phyloP scores from a whole-genome alignment of 2,888 invertebrate species.

The Monopis laevigella region DNA sequence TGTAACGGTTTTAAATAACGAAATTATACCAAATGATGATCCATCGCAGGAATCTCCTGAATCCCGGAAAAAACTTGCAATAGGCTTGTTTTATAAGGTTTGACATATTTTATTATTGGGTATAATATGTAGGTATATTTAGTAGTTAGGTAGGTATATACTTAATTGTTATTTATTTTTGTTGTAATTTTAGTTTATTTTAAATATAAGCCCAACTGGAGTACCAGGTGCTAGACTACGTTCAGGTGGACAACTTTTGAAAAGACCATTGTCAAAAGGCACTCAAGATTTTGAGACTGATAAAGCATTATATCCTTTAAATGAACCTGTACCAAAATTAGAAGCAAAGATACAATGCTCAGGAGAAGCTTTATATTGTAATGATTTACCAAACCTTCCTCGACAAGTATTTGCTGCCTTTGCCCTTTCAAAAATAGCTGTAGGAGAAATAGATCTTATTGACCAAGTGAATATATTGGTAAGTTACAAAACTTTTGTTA shows the following conservation, averaged over 20 bases:
- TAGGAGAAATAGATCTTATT: slow-evolving; percentile 66
- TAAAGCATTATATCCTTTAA: slow-evolving; percentile 71
- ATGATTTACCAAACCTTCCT: slow-evolving; percentile 66
- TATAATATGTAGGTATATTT: too few species aligned
- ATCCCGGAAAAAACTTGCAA: slow-evolving; percentile 75
- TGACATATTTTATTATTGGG: too few species aligned
- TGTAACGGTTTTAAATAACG: slow-evolving; percentile 57
- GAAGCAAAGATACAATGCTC: slow-evolving; percentile 68
- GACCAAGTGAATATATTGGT: slow-evolving; percentile 71
- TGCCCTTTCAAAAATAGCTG: slow-evolving; percentile 66
- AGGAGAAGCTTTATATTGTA: slow-evolving; percentile 74
- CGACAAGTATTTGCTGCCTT: slow-evolving; percentile 77
- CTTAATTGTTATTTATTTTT: too few species aligned
- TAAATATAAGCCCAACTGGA: slow-evolving; percentile 57
- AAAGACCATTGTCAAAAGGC: slow-evolving; percentile 70
- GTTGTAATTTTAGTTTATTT: slow-evolving; percentile 56
- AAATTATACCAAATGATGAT: slow-evolving; percentile 70
- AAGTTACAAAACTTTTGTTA: too few species aligned
- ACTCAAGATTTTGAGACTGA: slow-evolving; percentile 70
- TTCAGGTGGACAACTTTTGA: slow-evolving; percentile 60
- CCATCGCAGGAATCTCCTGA: slow-evolving; percentile 73
- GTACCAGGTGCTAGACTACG: slow-evolving; percentile 38
- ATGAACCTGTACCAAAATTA: slow-evolving; percentile 73
- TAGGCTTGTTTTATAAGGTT: slow-evolving; percentile 85
- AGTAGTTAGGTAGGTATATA: too few species aligned